Conservation (phyloP, 2,888 invertebrate species). For the Entomobrya proxima region DNA sequence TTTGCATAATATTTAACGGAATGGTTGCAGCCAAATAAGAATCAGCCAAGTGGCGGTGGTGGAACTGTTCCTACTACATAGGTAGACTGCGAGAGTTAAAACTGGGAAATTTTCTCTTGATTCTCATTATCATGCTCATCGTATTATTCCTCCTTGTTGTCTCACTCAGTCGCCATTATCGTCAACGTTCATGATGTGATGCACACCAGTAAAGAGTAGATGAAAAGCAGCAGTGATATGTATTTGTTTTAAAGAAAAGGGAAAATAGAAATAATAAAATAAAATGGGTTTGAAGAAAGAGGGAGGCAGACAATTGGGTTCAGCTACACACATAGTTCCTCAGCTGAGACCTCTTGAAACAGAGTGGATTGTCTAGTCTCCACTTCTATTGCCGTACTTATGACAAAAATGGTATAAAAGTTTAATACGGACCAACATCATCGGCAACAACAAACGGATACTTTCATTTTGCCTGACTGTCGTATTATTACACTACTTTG, state of each 20-base stretch:
- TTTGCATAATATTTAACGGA: constrained; percentile 47
- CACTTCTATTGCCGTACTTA: neutral
- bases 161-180: constrained; percentile 22
- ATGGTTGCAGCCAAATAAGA: neutral
- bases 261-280: constrained; percentile 34
- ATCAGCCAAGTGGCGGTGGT: neutral
- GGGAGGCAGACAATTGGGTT: constrained; percentile 7
- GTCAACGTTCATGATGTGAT: too few relatives aligned
- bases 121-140: constrained; percentile 50
- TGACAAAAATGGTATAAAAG: constrained; percentile 9
- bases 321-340: too few relatives aligned
- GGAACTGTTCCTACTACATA: neutral
- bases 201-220: neutral
- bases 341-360: neutral
- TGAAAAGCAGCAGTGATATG: constrained; percentile 6
- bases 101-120: constrained; percentile 2
- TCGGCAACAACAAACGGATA: constrained; percentile 3
- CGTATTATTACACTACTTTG: neutral
- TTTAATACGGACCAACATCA: neutral
- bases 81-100: constrained; percentile 1
- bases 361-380: neutral
- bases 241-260: constrained; percentile 22
- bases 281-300: constrained; percentile 26
- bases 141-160: constrained; percentile 34
- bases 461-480: neutral